phyloP scores from a whole-genome alignment of 2,888 invertebrate species.

The Lycaena phlaeas region DNA sequence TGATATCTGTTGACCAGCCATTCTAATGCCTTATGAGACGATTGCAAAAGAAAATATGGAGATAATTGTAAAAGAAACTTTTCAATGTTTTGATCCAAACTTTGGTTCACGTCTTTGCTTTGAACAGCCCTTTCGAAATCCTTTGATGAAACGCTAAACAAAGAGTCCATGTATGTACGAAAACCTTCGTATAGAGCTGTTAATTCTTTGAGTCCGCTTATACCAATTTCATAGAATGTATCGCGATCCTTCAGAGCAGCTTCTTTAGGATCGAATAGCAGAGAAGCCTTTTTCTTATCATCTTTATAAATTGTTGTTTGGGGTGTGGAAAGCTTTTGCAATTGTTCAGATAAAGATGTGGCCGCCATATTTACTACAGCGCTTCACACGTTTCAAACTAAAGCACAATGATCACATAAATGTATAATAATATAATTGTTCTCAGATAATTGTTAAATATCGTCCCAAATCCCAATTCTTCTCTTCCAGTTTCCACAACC shows the following conservation, averaged over 20 bases:
- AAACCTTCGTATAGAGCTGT: constrained; percentile 82
- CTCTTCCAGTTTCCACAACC: no score
- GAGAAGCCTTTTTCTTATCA: constrained; percentile 81
- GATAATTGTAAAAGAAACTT: constrained; percentile 86
- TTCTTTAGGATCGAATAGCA: constrained; percentile 92
- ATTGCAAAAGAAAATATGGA: constrained; percentile 90
- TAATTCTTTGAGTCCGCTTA: constrained; percentile 88
- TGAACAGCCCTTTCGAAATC: constrained; percentile 88
- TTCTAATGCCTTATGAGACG: constrained; percentile 91
- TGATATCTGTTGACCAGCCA: constrained; percentile 94
- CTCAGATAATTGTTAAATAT: no score
- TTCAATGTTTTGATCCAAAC: constrained; percentile 81
- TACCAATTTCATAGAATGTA: constrained; percentile 89
- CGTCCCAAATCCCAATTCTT: no score
- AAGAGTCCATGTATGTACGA: constrained; percentile 77
- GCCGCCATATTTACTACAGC: constrained; percentile 37
- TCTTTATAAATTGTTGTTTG: constrained; percentile 79
- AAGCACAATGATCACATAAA: no score
- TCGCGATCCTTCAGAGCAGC: constrained; percentile 89
- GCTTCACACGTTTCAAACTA: no score
- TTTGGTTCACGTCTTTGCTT: constrained; percentile 80
- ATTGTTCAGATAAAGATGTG: constrained; percentile 86
- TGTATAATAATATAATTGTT: no score
- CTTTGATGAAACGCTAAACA: constrained; percentile 85
- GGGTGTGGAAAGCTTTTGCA: constrained; percentile 81